These are phyloP conservation scores for Callosobruchus maculatus DNA, from an alignment of 2,888 invertebrate genomes.

Conservation along the genomic window DNA sequence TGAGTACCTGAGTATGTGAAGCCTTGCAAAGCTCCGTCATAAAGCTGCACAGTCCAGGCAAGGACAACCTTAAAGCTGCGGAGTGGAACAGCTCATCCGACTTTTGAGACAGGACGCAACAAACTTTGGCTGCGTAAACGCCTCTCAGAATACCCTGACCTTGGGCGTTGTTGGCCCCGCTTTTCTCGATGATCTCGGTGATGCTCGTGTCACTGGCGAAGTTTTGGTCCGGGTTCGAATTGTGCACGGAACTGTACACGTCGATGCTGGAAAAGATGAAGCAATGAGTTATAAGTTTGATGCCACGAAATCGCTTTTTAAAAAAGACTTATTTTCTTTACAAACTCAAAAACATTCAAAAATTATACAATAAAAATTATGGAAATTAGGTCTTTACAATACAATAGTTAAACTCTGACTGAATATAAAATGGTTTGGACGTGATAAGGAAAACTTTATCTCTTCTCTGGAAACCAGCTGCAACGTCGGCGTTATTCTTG, in stretches of 20 bases:
- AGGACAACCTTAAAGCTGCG: constrained; percentile 80
- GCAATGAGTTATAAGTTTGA: too few relatives aligned
- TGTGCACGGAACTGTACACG: constrained; percentile 77
- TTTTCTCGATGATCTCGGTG: constrained; percentile 65
- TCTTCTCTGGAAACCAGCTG: too few relatives aligned
- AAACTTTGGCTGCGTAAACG: constrained; percentile 80
- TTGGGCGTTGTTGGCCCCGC: constrained; percentile 49
- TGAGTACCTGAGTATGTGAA: constrained; percentile 72
- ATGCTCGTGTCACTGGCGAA: constrained; percentile 67
- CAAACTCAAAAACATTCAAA: too few relatives aligned
- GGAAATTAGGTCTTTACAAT: too few relatives aligned
- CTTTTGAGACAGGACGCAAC: constrained; percentile 85
- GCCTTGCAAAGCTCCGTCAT: constrained; percentile 77
- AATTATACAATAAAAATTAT: too few relatives aligned
- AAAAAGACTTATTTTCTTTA: too few relatives aligned
- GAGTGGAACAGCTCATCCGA: constrained; percentile 89
- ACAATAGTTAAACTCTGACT: too few relatives aligned
- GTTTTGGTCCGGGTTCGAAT: constrained; percentile 45
- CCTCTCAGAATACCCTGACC: constrained; percentile 62
- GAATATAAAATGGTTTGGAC: too few relatives aligned
- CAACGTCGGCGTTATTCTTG: too few relatives aligned
- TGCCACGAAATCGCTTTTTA: too few relatives aligned
- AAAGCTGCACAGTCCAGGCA: constrained; percentile 80
- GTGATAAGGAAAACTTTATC: too few relatives aligned
- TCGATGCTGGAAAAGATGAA: constrained; percentile 61